These are phyloP conservation scores for Hemibagrus guttatus DNA, from an alignment of 2,797 vertebrate species.

Conservation along the genomic window DNA sequence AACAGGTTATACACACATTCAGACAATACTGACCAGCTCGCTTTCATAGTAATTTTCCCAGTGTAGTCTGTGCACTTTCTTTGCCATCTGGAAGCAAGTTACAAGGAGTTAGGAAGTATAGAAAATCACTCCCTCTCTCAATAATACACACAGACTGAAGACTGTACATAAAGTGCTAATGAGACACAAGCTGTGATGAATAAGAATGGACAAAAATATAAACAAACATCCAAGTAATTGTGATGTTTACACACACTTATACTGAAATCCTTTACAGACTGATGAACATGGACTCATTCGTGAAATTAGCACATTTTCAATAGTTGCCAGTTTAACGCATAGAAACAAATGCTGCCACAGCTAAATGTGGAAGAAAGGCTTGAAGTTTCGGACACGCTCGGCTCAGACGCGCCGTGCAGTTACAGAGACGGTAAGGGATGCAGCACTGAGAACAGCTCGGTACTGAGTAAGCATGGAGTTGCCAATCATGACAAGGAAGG, in stretches of 20 bases:
- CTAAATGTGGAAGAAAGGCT: background rate
- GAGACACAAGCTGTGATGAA: constrained; percentile 2
- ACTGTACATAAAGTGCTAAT: background rate
- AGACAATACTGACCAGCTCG: constrained; percentile 92
- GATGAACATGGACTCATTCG: background rate
- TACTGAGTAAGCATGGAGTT: background rate
- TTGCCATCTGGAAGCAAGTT: constrained; percentile 90
- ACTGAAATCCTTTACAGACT: background rate
- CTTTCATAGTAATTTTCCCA: constrained; percentile 97
- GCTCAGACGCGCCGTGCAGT: background rate
- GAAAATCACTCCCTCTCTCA: constrained; percentile 51
- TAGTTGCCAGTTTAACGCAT: background rate
- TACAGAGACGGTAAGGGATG: background rate
- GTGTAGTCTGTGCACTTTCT: constrained; percentile 86
- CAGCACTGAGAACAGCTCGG: constrained; percentile 18
- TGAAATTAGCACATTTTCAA: background rate
- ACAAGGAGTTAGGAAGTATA: constrained; percentile 66
- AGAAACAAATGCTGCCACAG: background rate
- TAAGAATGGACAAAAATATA: background rate
- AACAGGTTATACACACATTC: constrained; percentile 46
- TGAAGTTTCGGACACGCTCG: background rate
- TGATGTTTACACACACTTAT: background rate
- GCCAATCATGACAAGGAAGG: constrained; percentile 1
- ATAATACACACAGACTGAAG: constrained; percentile 25
- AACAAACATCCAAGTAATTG: background rate